Evolutionary conservation across 2,113 vertebrate genomes (phyloP).

Genomic region (Psilopsiagon aymara): DNA sequence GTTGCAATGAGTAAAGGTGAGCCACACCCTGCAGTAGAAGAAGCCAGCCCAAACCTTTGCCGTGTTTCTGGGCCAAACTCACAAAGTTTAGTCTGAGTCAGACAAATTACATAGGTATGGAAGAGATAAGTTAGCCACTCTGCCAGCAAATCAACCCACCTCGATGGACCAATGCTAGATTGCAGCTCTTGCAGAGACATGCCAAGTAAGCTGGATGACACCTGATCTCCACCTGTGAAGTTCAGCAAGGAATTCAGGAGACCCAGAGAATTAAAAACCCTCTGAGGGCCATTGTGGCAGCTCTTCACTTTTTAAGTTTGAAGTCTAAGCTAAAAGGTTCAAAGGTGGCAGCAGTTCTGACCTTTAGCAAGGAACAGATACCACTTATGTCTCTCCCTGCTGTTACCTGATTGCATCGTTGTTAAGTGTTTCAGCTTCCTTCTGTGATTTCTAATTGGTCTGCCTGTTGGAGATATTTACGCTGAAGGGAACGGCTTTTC

Average conservation of each 20-base stretch:
- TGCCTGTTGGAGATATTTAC: neutral
- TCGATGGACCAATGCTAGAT: neutral
- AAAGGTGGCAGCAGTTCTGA: neutral
- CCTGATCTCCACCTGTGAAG: neutral
- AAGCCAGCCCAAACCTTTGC: conserved; percentile 23
- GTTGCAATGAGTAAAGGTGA: conserved; percentile 10
- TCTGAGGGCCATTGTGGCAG: neutral
- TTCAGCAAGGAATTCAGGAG: neutral
- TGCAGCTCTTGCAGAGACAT: neutral
- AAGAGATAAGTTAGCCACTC: neutral
- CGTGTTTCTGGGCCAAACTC: neutral
- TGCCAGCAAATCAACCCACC: neutral
- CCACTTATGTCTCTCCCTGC: neutral
- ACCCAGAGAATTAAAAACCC: neutral
- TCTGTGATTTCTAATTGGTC: neutral
- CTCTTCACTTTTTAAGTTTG: neutral
- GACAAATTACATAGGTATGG: neutral
- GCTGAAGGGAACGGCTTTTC: neutral
- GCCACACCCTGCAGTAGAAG: neutral
- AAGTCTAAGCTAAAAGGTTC: neutral
- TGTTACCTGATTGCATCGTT: neutral
- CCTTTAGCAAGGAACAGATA: neutral
- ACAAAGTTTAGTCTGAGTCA: neutral
- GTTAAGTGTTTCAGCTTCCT: neutral
- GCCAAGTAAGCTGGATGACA: neutral